Base-by-base conservation (phyloP, 23 tunicate genomes). In the Clavelina lepadiformis region DNA sequence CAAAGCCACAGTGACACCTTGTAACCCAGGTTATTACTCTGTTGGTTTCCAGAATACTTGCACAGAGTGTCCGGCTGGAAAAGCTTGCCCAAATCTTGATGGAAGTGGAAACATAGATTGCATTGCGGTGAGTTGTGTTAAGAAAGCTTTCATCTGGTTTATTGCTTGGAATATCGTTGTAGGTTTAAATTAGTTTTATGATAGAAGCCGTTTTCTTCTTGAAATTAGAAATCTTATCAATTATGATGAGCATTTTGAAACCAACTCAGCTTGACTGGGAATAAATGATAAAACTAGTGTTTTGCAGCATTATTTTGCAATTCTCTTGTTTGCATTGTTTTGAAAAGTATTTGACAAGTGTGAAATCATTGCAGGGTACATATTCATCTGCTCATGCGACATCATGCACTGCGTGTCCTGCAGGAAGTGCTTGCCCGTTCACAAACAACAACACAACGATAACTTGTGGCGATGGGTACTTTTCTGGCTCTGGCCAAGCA, bases 51-150 rank as follows among this genome's bases (percentile, higher is more conserved):
- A 73, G 27, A 50, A 37, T 4, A 37, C 58, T 13, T 93, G 98
- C 73, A 93, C 83, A 0, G 49, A 54, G 27, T 93, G 98, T 50
- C 56, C 76, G 36, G 94, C 98, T 38, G 98, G 98, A 2, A 44
- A 49, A 46, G 56, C 55, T 5, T 93, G 98, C 65, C 83, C 75
- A 3, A 31, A 69, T 28, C 33, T 63, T 2, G 89, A 89, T 41
- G 97, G 97, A 54, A 72, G 82, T 6, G 89, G 57, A 26, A 89
- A 80, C 58, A 35, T 58, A 2, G 64, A 62, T 27, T 89, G 97
- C 57, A 3, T 60, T 18, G 83, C 97, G 69, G 97, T 89, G 46
- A 61, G 83, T 76, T 61, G 50, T 54, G 53, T 22, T n/a, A n/a
- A n/a, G n/a, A n/a, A n/a, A n/a, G n/a, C n/a, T 44, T 18, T 44